These are phyloP conservation scores for Megamerina dolium DNA, from an alignment of 2,888 invertebrate species.

Conservation along the genomic window DNA sequence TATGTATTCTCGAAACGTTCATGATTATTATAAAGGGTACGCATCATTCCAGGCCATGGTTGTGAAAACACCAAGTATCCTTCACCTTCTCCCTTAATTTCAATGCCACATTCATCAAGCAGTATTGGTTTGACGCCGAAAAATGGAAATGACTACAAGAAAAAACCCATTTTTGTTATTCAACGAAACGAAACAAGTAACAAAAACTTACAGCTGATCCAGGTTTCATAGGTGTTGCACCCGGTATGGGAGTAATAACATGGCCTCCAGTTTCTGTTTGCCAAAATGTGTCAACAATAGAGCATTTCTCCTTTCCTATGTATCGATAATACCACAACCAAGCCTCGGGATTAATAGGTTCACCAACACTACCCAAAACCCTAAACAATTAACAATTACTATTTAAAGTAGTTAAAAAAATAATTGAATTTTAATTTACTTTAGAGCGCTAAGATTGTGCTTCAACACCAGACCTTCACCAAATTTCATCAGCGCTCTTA, in stretches of 20 bases:
- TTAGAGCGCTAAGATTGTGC: conserved; percentile 50
- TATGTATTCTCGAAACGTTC: conserved; percentile 85
- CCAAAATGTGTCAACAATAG: conserved; percentile 98
- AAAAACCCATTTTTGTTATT: no score
- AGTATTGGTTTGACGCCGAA: conserved; percentile 90
- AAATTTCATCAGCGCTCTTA: conserved; percentile 91
- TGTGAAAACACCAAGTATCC: conserved; percentile 90
- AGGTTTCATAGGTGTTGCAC: conserved; percentile 94
- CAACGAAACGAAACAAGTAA: no score
- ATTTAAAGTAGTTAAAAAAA: no score
- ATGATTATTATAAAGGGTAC: conserved; percentile 88
- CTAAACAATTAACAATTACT: conserved; percentile 60
- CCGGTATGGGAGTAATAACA: conserved; percentile 91
- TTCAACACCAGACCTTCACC: conserved; percentile 79
- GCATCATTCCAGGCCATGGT: conserved; percentile 99
- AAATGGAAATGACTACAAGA: conserved; percentile 82
- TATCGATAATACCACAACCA: conserved; percentile 92
- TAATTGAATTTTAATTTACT: no score
- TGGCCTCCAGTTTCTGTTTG: conserved; percentile 99
- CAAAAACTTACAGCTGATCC: conserved; percentile 80
- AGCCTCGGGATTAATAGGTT: conserved; percentile 97
- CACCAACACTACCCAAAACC: conserved; percentile 94
- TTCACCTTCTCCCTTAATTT: conserved; percentile 82
- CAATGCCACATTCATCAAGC: conserved; percentile 79
- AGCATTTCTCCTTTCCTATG: conserved; percentile 76